Percentiles rank a stretch among this genome's conserved stretches.
Conservation (phyloP, 2,797 vertebrate genomes). For the Avahi laniger region DNA sequence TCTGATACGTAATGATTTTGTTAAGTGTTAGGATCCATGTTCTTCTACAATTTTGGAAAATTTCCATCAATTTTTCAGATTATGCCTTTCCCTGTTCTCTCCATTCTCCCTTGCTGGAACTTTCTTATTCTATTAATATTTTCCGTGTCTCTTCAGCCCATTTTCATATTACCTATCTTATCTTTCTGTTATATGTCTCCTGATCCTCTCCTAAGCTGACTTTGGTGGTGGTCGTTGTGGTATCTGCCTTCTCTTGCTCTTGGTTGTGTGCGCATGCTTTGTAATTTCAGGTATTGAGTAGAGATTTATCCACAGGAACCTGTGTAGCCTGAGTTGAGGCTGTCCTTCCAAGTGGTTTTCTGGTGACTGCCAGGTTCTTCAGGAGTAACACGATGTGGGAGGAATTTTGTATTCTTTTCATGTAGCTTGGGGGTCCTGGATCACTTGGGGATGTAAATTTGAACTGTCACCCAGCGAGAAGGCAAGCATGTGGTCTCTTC, state of each 20-base stretch:
- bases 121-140: neutral
- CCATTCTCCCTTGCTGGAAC: neutral
- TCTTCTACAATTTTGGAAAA: neutral
- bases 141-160: neutral
- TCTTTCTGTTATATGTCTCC: neutral
- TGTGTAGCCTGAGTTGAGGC: neutral
- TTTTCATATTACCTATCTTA: neutral
- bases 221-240: neutral
- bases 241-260: neutral
- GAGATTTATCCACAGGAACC: neutral
- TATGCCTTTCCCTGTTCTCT: neutral
- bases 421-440: neutral
- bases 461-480: neutral
- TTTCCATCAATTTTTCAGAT: neutral
- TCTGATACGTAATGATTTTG: neutral
- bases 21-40: neutral
- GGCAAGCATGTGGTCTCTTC: neutral
- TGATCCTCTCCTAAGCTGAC: neutral
- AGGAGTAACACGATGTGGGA: neutral
- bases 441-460: neutral
- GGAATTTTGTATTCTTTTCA: neutral
- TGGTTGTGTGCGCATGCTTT: neutral
- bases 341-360: neutral
- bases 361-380: neutral
- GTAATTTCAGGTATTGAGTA: constrained; percentile 31